A percentile compares a stretch with the other conserved stretches of the same genome.
Conservation (phyloP, 2,888 invertebrate genomes). For the Hedychridium roseum region DNA sequence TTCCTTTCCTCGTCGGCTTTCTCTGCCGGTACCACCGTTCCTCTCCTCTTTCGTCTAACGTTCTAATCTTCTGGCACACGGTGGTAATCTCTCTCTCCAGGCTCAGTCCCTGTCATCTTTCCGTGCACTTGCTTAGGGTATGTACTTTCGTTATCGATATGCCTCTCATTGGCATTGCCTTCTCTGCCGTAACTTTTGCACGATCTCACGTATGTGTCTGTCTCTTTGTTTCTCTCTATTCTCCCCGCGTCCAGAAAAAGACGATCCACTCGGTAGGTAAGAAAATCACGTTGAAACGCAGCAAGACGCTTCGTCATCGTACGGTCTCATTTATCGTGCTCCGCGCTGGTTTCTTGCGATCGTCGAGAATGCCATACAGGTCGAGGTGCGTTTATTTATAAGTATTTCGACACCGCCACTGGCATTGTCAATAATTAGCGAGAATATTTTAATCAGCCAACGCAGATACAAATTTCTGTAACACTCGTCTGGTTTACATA, state of each 20-base stretch:
- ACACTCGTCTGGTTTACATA: too few relatives aligned
- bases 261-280: conserved; percentile 20
- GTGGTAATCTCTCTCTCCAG: conserved; percentile 20
- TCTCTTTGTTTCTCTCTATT: conserved; percentile 14
- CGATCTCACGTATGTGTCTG: conserved; percentile 22
- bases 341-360: too few relatives aligned
- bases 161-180: conserved; percentile 25
- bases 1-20: conserved; percentile 10
- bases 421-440: too few relatives aligned
- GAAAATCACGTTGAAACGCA: conserved; percentile 33
- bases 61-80: too few relatives aligned
- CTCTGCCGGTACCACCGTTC: conserved; percentile 15
- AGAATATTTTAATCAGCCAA: too few relatives aligned
- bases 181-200: conserved; percentile 26
- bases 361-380: too few relatives aligned
- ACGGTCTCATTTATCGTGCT: conserved; percentile 45
- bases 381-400: too few relatives aligned
- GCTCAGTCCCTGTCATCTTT: conserved; percentile 12
- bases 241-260: conserved; percentile 1
- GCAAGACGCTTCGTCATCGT: conserved; percentile 46
- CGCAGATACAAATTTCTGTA: too few relatives aligned
- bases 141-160: conserved; percentile 19
- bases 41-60: conserved; percentile 13
- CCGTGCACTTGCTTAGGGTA: too few relatives aligned
- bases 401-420: too few relatives aligned